Evolutionary conservation across 2,113 vertebrate genomes (phyloP), one percentile per base, ranked within the genome.

Genomic region (Strigops habroptila): DNA sequence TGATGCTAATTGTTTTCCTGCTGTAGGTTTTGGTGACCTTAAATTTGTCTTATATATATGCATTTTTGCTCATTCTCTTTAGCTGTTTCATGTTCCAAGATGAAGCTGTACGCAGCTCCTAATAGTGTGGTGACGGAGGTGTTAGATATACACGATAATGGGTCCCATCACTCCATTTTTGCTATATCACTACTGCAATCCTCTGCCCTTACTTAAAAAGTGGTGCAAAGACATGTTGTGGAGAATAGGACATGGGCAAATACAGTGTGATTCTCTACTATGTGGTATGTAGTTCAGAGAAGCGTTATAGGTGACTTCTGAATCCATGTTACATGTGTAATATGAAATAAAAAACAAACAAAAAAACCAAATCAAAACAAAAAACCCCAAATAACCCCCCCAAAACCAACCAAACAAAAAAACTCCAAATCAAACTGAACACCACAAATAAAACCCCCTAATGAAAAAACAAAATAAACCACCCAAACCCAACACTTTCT

Each of bases 251-350:
- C 43, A 31, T 31, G 41, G 37, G 41, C 28, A 91, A 73, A 19
- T 39, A 14, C 31, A 53, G 41, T 9, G 15, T 1, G 3, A 0
- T 12, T 74, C 24, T 81, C 12, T 18, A 1, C 7, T 7, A 7
- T 18, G 15, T 7, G 14, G 8, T 9, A 3, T 9, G 1, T 4
- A 53, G 33, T 5, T 30, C 55, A 53, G 46, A 44, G 68, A 19
- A 46, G 7, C 13, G 4, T 5, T 48, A 52, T 31, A 67, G 49
- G 19, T 44, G 8, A 19, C 57, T 92, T 86, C 59, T 67, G 28
- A 65, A 82, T 43, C 44, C 7, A 13, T 5, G 7, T 33, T 64
- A 44, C 30, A 28, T 6, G 1, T n/a, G 7, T 65, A 55, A 44
- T 18, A 22, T 14, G n/a, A 59, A 88, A 41, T 46, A 55, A 55